Evolutionary conservation across 1,140 invertebrate species (phyloP).

Genomic region (Potamilus streckersoni): DNA sequence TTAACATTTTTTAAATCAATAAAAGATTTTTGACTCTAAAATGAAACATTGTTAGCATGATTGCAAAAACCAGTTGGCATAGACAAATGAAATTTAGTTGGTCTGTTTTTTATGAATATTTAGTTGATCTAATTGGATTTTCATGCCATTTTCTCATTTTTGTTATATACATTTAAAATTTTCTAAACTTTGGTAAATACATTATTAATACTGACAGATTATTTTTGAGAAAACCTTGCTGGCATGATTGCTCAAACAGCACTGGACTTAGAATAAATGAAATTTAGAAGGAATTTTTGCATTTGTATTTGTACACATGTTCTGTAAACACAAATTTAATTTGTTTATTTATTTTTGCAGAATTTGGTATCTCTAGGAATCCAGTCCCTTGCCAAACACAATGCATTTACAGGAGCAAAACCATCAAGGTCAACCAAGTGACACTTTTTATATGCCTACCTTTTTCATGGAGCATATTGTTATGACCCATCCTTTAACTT

Average conservation of each 20-base stretch:
- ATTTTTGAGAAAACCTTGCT: background rate
- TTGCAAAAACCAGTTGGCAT: background rate
- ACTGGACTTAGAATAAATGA: background rate
- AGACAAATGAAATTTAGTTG: too few species aligned
- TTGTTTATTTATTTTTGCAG: conserved; percentile 61
- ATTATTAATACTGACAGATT: background rate
- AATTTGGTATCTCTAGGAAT: conserved; percentile 77
- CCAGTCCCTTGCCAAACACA: conserved; percentile 73
- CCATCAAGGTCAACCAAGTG: conserved; percentile 55
- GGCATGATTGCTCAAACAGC: background rate
- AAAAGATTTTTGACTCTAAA: too few species aligned
- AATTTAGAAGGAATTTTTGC: background rate
- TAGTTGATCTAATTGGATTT: too few species aligned
- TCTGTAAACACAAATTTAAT: background rate
- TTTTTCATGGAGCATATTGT: too few species aligned
- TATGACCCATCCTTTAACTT: too few species aligned
- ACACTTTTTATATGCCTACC: too few species aligned
- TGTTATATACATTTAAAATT: background rate
- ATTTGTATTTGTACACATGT: background rate
- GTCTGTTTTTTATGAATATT: too few species aligned
- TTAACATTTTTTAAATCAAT: too few species aligned
- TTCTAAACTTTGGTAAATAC: background rate
- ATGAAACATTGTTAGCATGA: too few species aligned
- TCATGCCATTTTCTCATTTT: background rate
- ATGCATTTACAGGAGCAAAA: conserved; percentile 53